Base-by-base conservation (phyloP, 1,140 invertebrate genomes). In the Dryas iulia region DNA sequence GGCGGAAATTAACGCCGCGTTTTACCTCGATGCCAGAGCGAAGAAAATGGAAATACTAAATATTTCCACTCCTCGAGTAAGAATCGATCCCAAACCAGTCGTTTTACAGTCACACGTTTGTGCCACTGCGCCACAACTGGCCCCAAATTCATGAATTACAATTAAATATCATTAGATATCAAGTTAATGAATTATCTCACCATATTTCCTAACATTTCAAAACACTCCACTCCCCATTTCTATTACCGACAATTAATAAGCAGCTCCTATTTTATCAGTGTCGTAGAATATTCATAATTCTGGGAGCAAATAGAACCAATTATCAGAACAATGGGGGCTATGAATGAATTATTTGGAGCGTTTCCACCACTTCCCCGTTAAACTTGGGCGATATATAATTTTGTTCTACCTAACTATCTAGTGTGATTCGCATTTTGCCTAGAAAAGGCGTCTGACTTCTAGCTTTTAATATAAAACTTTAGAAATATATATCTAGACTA, bases 271-370 rank as follows among this genome's bases (percentile, higher is more conserved):
- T 62, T 62, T 62, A 62, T 53, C 23, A 18, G 11, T 31, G 57
- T 53, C 35, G 59, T 62, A 62, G 59, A 62, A 62, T 62, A 62
- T 62, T 62, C 59, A 62, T 62, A 62, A 62, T 62, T 62, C 33
- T n/a, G 11, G 10, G 39, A 14, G 59, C 59, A 62, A 62, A 62
- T 62, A 62, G 59, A 62, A 62, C 35, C 59, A 62, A 62, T 62
- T 62, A 62, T 52, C 24, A 12, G 39, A 52, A 62, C 59, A 62
- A 62, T 62, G 39, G 35, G 53, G 1, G 25, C 39, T 21, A 62
- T 53, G 39, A 62, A 62, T 62, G 59, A 62, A 62, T 62, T 62
- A 62, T 62, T 62, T 53, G 7, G 23, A 61, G 14, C 59, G 10
- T 24, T 30, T 14, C 35, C 14, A 62, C 39, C 39, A 62, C 39